phyloP scores from a whole-genome alignment of 2,888 invertebrate species.

The Aethes cnicana region DNA sequence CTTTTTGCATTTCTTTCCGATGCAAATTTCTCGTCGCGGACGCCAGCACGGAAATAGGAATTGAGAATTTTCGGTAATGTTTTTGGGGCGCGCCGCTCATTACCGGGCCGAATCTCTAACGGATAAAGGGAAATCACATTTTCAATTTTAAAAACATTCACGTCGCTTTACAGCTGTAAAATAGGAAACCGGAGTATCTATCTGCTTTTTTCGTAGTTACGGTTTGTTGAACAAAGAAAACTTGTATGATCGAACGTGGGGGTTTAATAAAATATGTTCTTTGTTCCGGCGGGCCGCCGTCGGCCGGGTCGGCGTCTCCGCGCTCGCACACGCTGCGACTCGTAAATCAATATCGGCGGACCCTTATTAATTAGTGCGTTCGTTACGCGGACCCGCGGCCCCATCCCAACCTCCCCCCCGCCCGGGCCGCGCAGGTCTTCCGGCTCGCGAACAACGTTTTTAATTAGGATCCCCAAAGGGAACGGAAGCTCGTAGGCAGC shows the following conservation, averaged over 20 bases:
- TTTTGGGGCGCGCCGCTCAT: slow-evolving; percentile 37
- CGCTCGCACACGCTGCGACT: slow-evolving; percentile 60
- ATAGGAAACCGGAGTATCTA: slow-evolving; percentile 3
- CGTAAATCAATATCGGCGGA: slow-evolving; percentile 81
- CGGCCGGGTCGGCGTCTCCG: slow-evolving; percentile 43
- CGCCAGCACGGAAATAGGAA: slow-evolving; percentile 57
- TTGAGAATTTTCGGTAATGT: slow-evolving; percentile 66
- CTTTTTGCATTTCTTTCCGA: slow-evolving; percentile 72
- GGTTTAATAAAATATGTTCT: slow-evolving; percentile 48
- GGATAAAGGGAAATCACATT: slow-evolving; percentile 19
- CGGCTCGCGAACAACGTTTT: slow-evolving; percentile 67
- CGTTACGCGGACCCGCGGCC: slow-evolving; percentile 60
- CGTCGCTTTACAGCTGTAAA: slow-evolving; percentile 14
- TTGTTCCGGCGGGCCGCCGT: slow-evolving; percentile 40
- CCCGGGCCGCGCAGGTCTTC: slow-evolving; percentile 38
- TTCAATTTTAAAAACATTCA: slow-evolving; percentile 24
- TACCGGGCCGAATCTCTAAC: slow-evolving; percentile 19
- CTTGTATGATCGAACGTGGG: slow-evolving; percentile 31
- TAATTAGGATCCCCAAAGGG: slow-evolving; percentile 66
- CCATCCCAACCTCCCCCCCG: slow-evolving; percentile 32
- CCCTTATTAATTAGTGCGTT: slow-evolving; percentile 82
- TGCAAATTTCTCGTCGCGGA: slow-evolving; percentile 65
- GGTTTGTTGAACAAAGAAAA: neutral
- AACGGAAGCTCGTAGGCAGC: slow-evolving; percentile 36
- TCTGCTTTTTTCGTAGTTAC: neutral